Evolutionary conservation across 1,140 invertebrate genomes (phyloP), one percentile per base, ranked within the genome.

Genomic region (Lutraria rhynchaena): DNA sequence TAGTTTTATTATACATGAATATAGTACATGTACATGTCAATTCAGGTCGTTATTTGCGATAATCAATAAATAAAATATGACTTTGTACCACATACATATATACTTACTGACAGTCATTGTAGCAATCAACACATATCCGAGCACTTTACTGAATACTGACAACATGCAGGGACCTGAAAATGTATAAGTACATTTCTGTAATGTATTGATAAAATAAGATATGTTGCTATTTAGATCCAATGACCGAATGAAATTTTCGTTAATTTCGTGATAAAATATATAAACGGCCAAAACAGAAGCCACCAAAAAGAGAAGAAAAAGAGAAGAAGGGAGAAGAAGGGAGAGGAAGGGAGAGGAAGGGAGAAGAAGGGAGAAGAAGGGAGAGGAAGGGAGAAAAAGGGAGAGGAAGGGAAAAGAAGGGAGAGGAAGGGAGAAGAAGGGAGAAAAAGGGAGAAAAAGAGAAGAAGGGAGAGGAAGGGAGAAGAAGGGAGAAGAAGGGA

Each of bases 21-120:
- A n/a, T n/a, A n/a, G n/a, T n/a, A n/a, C n/a, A n/a, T n/a, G n/a
- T n/a, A n/a, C n/a, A n/a, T n/a, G n/a, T n/a, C n/a, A n/a, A n/a
- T n/a, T n/a, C n/a, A n/a, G n/a, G n/a, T n/a, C n/a, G n/a, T n/a
- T n/a, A n/a, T n/a, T n/a, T n/a, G n/a, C n/a, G n/a, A n/a, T n/a
- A n/a, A n/a, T n/a, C n/a, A n/a, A n/a, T n/a, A n/a, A n/a, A n/a
- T n/a, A n/a, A n/a, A n/a, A n/a, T n/a, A n/a, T n/a, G n/a, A n/a
- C n/a, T n/a, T n/a, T n/a, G n/a, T n/a, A n/a, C n/a, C n/a, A n/a
- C n/a, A n/a, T n/a, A n/a, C 70, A 3, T 29, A 15, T 55, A 15
- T 70, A 81, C 77, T 81, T 70, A 81, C 77, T 70, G 7, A 81
- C 46, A 15, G 77, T 81, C 55, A 81, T 81, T 37, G 77, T 70